These are phyloP conservation scores for Hydra vulgaris DNA, from an alignment of 30 jellyfish, hydroid and myxozoan genomes.

Conservation along the genomic window DNA sequence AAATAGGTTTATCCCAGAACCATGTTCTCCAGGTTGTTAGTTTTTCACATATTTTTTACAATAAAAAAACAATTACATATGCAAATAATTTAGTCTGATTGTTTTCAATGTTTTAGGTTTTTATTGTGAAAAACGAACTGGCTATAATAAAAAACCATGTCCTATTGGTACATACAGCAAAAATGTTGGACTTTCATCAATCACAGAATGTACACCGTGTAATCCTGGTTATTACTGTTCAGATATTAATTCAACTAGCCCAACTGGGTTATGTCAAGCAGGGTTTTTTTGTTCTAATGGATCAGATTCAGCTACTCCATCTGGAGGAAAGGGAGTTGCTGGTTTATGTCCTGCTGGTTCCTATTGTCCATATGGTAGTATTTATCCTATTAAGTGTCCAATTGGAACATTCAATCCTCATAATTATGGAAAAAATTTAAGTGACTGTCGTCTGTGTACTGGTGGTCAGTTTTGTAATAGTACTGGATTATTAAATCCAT, in stretches of 20 bases:
- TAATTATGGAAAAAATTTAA: conserved; percentile 49
- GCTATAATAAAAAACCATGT: conserved; percentile 58
- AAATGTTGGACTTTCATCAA: conserved; percentile 10
- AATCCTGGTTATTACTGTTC: conserved; percentile 71
- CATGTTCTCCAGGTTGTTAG: conserved; percentile 74
- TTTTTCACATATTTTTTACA: no score
- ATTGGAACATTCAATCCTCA: conserved; percentile 70
- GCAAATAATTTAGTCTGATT: conserved; percentile 27
- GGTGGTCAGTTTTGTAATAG: conserved; percentile 72
- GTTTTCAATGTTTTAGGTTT: no score
- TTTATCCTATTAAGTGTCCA: conserved; percentile 78
- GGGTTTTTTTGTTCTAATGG: conserved; percentile 83
- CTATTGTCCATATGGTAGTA: conserved; percentile 71
- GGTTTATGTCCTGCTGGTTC: conserved; percentile 84
- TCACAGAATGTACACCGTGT: conserved; percentile 54
- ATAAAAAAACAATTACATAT: no score
- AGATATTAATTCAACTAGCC: conserved; percentile 40
- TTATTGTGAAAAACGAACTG: conserved; percentile 59
- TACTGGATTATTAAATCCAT: conserved; percentile 64
- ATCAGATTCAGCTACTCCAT: conserved; percentile 76
- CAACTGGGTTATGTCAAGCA: conserved; percentile 77
- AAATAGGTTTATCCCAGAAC: conserved; percentile 50
- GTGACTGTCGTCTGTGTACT: conserved; percentile 56
- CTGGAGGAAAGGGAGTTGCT: conserved; percentile 72
- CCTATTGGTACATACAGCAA: conserved; percentile 86